phyloP scores from a whole-genome alignment of 2,113 vertebrate species.

The Epinephelus lanceolatus region DNA sequence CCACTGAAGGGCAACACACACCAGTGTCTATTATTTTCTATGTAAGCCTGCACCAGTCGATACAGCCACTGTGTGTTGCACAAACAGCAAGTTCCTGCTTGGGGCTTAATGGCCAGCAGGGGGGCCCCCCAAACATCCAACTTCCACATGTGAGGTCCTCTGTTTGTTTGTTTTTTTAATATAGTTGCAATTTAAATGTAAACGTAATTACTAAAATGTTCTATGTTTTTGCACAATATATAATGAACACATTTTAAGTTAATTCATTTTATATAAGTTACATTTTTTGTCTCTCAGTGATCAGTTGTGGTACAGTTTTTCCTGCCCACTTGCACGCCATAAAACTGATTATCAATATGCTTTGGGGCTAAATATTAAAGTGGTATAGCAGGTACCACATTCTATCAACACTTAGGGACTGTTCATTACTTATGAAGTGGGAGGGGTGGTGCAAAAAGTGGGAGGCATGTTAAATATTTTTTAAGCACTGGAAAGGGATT shows the following conservation, averaged over 20 bases:
- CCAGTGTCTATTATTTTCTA: not conserved
- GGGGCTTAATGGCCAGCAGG: not conserved
- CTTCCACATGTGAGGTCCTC: not conserved
- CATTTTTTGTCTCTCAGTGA: not conserved
- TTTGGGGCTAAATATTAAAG: not conserved
- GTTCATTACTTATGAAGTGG: no score
- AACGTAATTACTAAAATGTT: not conserved
- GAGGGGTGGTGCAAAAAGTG: no score
- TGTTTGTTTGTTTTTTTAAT: not conserved
- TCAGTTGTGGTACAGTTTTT: not conserved
- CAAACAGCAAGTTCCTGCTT: not conserved
- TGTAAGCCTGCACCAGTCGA: not conserved
- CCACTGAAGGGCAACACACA: constrained; percentile 1
- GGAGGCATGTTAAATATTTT: no score
- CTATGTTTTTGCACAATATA: not conserved
- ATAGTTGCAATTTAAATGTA: not conserved
- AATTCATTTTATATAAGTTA: not conserved
- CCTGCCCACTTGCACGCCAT: not conserved
- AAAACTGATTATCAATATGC: not conserved
- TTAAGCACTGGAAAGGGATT: no score
- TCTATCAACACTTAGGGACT: not conserved
- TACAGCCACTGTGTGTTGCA: constrained; percentile 12
- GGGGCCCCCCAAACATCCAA: not conserved
- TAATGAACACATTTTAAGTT: not conserved
- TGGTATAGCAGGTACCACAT: not conserved